Evolutionary conservation across 2,113 vertebrate species (phyloP).

Genomic region (Benitochromis conjunctus): DNA sequence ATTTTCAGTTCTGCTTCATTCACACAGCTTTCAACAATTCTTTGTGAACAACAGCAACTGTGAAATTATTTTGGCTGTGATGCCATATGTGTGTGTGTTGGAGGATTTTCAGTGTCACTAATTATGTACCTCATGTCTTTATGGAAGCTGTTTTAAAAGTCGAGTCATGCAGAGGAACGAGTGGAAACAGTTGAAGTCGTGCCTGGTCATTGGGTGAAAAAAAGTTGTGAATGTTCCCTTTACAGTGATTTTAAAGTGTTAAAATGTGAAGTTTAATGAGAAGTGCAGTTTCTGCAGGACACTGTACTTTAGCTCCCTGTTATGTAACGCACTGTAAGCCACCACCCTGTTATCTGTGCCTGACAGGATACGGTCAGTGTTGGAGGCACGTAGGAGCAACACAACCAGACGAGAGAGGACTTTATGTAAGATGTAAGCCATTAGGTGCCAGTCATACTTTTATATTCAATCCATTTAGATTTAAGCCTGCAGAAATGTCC

Average conservation of each 20-base stretch:
- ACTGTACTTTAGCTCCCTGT: not conserved
- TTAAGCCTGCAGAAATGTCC: not conserved
- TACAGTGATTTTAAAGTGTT: not conserved
- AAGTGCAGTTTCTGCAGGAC: not conserved
- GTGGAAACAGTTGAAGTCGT: not conserved
- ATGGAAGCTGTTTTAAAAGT: not conserved
- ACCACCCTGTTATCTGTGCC: not conserved
- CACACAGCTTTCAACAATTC: not conserved
- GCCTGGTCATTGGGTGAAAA: not conserved
- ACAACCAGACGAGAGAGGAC: not conserved
- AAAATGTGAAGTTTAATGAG: not conserved
- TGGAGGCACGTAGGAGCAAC: not conserved
- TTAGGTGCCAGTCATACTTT: not conserved
- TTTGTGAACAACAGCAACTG: not conserved
- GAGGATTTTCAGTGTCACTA: not conserved
- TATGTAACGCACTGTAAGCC: not conserved
- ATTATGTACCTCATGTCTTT: not conserved
- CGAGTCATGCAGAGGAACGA: not conserved
- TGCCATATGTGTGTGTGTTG: not conserved
- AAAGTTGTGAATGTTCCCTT: not conserved
- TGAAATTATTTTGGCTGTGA: not conserved
- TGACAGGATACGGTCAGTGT: not conserved
- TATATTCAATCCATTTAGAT: not conserved
- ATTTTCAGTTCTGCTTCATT: not conserved
- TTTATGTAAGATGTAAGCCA: not conserved